These are phyloP conservation scores for Euleptes europaea DNA, from an alignment of 2,113 vertebrate species.

Conservation along the genomic window DNA sequence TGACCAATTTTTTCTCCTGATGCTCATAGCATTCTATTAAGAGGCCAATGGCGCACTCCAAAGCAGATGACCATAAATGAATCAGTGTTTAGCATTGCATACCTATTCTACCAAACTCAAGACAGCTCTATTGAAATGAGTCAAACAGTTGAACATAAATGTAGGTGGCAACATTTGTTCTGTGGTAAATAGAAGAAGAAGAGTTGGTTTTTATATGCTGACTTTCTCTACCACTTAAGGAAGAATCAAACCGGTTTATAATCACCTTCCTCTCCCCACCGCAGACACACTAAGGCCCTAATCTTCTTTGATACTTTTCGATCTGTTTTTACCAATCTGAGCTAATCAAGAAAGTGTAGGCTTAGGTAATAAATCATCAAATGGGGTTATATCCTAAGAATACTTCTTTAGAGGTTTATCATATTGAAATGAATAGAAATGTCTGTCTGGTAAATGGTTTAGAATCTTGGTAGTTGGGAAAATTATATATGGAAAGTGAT, in stretches of 20 bases:
- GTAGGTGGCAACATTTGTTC: neutral
- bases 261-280: too few relatives aligned
- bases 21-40: conserved; percentile 24
- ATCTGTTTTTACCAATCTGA: neutral
- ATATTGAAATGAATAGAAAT: neutral
- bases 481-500: neutral
- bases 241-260: too few relatives aligned
- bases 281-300: too few relatives aligned
- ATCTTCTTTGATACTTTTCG: neutral
- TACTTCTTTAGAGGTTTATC: neutral
- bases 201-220: too few relatives aligned
- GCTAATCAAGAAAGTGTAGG: neutral
- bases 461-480: neutral
- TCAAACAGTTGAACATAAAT: neutral
- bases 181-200: neutral
- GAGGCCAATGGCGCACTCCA: neutral
- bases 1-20: conserved; percentile 29
- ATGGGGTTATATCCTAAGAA: neutral
- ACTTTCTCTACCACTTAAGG: too few relatives aligned
- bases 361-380: neutral
- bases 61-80: too few relatives aligned
- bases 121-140: neutral
- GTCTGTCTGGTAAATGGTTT: neutral
- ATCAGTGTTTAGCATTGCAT: too few relatives aligned
- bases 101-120: neutral